Evolutionary conservation across 2,113 vertebrate species (phyloP), one percentile per base, ranked within the genome.

Genomic region (Heterotilapia buettikoferi): DNA sequence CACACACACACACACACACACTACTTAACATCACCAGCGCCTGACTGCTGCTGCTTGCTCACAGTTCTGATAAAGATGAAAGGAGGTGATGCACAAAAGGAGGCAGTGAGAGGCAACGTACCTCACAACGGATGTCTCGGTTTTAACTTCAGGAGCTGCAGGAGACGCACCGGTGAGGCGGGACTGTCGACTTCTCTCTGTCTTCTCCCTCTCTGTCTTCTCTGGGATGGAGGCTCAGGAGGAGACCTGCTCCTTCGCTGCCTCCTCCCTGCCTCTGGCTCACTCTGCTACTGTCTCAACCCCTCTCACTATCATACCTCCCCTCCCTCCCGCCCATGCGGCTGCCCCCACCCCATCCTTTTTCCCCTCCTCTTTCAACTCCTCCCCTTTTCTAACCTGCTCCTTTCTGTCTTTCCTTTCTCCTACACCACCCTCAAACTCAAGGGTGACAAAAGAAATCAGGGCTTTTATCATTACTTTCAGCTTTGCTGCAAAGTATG

Each of bases 251-350:
- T 93, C 84, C 94, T 92, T 71, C 79, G 14, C 82, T 31, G 89
- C 89, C 89, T 88, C 90, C 91, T 93, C 90, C 59, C 87, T 38
- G 89, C 89, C 91, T 95, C 94, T 93, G 92, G 88, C 80, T 91
- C 86, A 47, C 91, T 92, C 91, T 91, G 91, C 91, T 21, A 76
- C 91, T 54, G 92, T 86, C 93, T 94, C 93, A 89, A 88, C 88
- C 80, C 89, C 86, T 87, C 93, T 93, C 95, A 92, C 95, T 95
- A 94, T 94, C 93, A 95, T 92, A 93, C 86, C 87, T 92, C 93
- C 84, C 93, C 85, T 87, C 84, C 88, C 90, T 76, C 94, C 81
- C 89, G 61, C 94, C 80, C 40, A 33, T 84, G 54, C 82, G 29
- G 40, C 84, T 26, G 85, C 81, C 86, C 29, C 85, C 83, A 21